Percentiles rank a stretch among this genome's conserved stretches.
These are phyloP conservation scores for Yponomeuta plumbellus DNA, from an alignment of 2,888 invertebrate genomes.

Conservation along the genomic window DNA sequence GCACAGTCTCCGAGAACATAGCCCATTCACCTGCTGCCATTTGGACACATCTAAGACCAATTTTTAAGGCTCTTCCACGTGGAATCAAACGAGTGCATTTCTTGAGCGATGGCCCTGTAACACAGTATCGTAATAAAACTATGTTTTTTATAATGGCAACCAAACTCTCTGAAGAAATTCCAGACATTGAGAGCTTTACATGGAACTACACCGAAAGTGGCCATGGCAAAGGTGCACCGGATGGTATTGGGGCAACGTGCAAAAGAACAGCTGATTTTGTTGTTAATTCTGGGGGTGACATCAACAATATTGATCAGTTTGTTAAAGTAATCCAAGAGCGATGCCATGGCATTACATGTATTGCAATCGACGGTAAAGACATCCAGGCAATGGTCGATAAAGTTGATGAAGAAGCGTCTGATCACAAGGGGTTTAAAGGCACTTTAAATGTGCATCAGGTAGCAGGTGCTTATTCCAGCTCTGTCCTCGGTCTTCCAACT, in stretches of 20 bases:
- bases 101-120: slow-evolving; percentile 23
- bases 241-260: slow-evolving; percentile 34
- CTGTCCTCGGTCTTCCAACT: no score
- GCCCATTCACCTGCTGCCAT: no score
- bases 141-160: slow-evolving; percentile 21
- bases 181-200: slow-evolving; percentile 17
- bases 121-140: slow-evolving; percentile 24
- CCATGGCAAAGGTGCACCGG: slow-evolving; percentile 36
- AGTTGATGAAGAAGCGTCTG: no score
- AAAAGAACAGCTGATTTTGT: slow-evolving; percentile 31
- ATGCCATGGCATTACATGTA: background rate
- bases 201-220: slow-evolving; percentile 27
- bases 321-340: background rate
- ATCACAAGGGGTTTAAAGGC: no score
- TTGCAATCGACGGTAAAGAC: no score
- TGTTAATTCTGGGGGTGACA: slow-evolving; percentile 23
- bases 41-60: no score
- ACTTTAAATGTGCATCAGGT: no score
- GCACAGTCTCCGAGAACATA: no score
- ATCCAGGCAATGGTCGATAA: no score
- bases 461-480: no score
- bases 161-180: slow-evolving; percentile 12
- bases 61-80: no score
- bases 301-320: slow-evolving; percentile 9
- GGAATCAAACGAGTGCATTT: slow-evolving; percentile 18